These are phyloP conservation scores for Erebia aethiops DNA, from an alignment of 2,888 invertebrate species.

Conservation along the genomic window DNA sequence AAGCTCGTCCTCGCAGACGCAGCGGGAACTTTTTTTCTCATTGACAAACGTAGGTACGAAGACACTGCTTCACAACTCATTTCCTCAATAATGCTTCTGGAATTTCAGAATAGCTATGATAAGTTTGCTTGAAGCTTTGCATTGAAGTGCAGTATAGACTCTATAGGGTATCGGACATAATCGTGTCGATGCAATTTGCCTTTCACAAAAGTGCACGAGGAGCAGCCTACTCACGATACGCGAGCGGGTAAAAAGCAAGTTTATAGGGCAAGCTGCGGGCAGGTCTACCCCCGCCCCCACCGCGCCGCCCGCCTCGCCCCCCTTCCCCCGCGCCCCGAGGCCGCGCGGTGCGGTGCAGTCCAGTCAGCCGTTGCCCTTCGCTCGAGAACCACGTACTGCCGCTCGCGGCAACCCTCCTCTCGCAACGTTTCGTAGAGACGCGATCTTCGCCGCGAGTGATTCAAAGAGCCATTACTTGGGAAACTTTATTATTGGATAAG, in stretches of 20 bases:
- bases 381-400: constrained; percentile 28
- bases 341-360: constrained; percentile 39
- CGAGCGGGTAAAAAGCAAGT: constrained; percentile 58
- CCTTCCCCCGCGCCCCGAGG: constrained; percentile 37
- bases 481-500: constrained; percentile 38
- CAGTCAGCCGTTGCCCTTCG: constrained; percentile 51
- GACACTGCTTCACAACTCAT: not conserved
- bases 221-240: constrained; percentile 62
- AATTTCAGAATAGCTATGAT: not conserved
- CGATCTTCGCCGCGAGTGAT: constrained; percentile 50
- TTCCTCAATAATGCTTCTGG: not conserved
- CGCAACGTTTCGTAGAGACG: constrained; percentile 48
- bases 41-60: not conserved
- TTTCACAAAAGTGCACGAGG: constrained; percentile 69
- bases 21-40: not conserved
- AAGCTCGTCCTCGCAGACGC: not conserved
- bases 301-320: constrained; percentile 44
- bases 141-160: not conserved
- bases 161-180: constrained; percentile 16
- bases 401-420: constrained; percentile 48
- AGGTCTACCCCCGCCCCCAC: constrained; percentile 41
- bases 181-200: constrained; percentile 54
- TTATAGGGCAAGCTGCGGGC: constrained; percentile 67
- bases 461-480: constrained; percentile 46
- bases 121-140: not conserved